Base-by-base conservation (phyloP, 2,888 invertebrate genomes). In the Caenorhabditis becei region DNA sequence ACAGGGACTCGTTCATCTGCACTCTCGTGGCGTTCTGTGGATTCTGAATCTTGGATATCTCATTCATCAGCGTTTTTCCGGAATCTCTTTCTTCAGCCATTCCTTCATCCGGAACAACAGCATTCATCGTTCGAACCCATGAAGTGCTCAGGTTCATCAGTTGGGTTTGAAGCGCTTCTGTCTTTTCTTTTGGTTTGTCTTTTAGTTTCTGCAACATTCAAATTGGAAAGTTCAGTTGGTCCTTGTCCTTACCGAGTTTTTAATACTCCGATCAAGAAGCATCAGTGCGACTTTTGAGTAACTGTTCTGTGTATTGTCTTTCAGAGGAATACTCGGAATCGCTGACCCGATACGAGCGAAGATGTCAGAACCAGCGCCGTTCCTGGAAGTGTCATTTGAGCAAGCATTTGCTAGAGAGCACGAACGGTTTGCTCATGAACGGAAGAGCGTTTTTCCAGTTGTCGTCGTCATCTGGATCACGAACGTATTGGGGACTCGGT, bases 221-320 rank as follows among this genome's bases (percentile, higher is more conserved):
- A 53, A 35, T 23, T 37, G n/a, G 8, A 18, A 14, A 20, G 28
- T 54, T 53, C 51, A 5, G 1, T 24, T 18, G 1, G 11, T 11
- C 35, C 11, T 10, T 1, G n/a, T 23, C 24, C 65, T 11, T 2
- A 77, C 77, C 37, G 62, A 44, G 10, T 61, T 54, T n/a, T 71
- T 54, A 23, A 78, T 44, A 26, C 69, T 80, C 5, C 54, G 47
- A 0, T 14, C 35, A 0, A 80, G 24, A 47, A 80, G 24, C 62
- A 63, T 62, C 8, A 59, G 26, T 4, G 80, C 80, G 8, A 80
- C 69, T 32, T 74, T 58, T 32, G 80, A 74, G n/a, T 80, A 80
- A 11, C 63, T 58, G 23, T 74, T 63, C 16, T 59, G 51, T 3
- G 80, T 37, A 24, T 67, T 49, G 32, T 80, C 80, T 26, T 49